Conservation (phyloP, 2,113 vertebrate genomes). For the Rafetus swinhoei region DNA sequence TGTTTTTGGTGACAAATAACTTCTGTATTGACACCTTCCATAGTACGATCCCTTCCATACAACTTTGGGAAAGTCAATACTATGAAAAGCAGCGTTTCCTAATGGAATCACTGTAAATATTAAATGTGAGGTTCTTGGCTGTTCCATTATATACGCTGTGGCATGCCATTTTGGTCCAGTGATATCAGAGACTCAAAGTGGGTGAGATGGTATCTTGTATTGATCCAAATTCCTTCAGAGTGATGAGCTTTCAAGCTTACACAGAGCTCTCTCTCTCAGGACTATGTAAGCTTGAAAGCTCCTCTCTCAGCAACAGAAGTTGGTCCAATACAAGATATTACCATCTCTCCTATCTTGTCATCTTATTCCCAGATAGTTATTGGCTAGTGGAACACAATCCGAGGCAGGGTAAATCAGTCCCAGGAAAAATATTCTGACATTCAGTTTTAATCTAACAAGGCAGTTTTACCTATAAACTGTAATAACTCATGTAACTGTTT, state of each 20-base stretch:
- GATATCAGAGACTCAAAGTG: too few species aligned
- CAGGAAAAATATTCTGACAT: slow-evolving; percentile 19
- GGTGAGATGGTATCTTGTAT: too few species aligned
- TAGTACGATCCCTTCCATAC: not conserved
- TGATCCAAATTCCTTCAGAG: too few species aligned
- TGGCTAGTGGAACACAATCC: not conserved
- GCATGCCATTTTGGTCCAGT: too few species aligned
- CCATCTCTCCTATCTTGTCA: too few species aligned
- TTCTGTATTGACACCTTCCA: not conserved
- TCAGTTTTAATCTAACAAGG: slow-evolving; percentile 5
- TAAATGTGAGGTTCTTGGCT: not conserved
- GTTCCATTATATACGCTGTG: not conserved
- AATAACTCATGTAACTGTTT: slow-evolving; percentile 18
- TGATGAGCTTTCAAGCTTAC: too few species aligned
- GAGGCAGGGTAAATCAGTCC: slow-evolving; percentile 34
- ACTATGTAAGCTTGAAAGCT: too few species aligned
- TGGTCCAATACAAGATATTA: too few species aligned
- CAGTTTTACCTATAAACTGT: slow-evolving; percentile 8
- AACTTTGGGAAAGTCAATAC: not conserved
- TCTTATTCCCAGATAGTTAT: not conserved
- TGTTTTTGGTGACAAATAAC: not conserved
- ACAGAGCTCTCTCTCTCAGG: too few species aligned
- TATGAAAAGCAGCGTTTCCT: not conserved
- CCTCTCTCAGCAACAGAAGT: too few species aligned
- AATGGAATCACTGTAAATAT: not conserved